Evolutionary conservation across 2,888 invertebrate genomes (phyloP).

Genomic region (Poecilobothrus nobilitatus): DNA sequence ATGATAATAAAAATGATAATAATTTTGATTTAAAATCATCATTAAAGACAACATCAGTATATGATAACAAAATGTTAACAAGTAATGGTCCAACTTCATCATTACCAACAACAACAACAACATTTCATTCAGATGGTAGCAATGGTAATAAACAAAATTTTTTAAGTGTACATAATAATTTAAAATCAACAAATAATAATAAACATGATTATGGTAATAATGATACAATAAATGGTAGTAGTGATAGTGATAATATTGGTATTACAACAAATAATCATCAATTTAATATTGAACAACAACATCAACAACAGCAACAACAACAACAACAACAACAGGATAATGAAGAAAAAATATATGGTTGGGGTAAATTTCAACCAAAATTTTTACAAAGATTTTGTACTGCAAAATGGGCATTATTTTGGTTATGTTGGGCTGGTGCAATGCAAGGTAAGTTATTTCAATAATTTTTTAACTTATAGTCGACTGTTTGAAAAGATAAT

Average conservation of each 20-base stretch:
- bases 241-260: background rate
- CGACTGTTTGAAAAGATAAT: too few species aligned
- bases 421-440: constrained; percentile 71
- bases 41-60: background rate
- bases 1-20: background rate
- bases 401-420: constrained; percentile 71
- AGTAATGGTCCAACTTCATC: background rate
- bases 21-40: background rate
- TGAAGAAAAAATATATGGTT: constrained; percentile 49
- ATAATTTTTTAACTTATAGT: background rate
- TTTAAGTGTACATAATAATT: constrained; percentile 26
- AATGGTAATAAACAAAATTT: constrained; percentile 16
- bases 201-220: background rate
- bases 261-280: background rate
- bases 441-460: constrained; percentile 55
- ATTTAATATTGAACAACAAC: background rate
- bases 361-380: constrained; percentile 55
- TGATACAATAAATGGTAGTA: background rate
- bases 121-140: background rate
- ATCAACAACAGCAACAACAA: too few species aligned
- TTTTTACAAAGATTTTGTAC: constrained; percentile 62
- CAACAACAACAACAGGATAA: background rate
- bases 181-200: constrained; percentile 17
- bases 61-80: background rate
- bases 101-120: background rate